Evolutionary conservation across 2,797 vertebrate genomes (phyloP).

Genomic region (Sebastes aleutianus): DNA sequence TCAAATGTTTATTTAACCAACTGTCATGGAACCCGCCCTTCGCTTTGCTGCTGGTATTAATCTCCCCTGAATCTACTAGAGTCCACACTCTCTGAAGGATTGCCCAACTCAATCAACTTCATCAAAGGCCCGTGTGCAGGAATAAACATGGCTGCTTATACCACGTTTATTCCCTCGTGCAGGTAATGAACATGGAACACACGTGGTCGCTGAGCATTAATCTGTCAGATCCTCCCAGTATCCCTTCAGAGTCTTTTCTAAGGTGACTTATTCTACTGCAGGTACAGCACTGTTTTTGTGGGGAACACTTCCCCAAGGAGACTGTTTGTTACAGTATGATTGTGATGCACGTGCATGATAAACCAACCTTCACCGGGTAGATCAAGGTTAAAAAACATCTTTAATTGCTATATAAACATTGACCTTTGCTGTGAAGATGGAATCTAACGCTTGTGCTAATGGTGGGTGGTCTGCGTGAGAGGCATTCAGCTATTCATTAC

Average conservation of each 20-base stretch:
- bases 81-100: not conserved
- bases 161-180: not conserved
- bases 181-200: not conserved
- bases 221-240: not conserved
- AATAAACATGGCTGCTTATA: not conserved
- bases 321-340: conserved; percentile 28
- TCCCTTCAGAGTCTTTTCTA: conserved; percentile 5
- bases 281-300: conserved; percentile 11
- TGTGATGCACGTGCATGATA: conserved; percentile 3
- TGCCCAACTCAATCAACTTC: conserved; percentile 2
- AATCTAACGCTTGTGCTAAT: conserved; percentile 36
- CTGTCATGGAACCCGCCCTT: not conserved
- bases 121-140: conserved; percentile 1
- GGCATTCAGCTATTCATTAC: conserved; percentile 19
- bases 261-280: conserved; percentile 5
- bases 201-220: not conserved
- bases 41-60: not conserved
- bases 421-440: conserved; percentile 48
- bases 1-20: conserved; percentile 1
- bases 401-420: conserved; percentile 65
- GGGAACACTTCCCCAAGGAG: conserved; percentile 18
- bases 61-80: not conserved
- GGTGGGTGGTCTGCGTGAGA: conserved; percentile 25
- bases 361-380: conserved; percentile 40
- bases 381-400: conserved; percentile 65